Evolutionary conservation across 2,888 invertebrate genomes (phyloP).

Genomic region (Eubasilissa splendida): DNA sequence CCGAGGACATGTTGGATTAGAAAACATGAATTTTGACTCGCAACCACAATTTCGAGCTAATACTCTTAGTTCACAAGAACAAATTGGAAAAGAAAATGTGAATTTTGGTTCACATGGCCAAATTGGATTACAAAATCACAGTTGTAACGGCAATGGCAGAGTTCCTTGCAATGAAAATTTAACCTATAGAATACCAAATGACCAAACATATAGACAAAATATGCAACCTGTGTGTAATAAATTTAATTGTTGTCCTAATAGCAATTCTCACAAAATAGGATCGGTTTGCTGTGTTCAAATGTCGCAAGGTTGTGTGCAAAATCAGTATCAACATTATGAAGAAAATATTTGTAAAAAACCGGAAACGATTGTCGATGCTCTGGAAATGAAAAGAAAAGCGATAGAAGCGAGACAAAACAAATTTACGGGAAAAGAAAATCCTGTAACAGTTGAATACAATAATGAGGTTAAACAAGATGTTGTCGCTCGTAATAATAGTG

Average conservation of each 20-base stretch:
- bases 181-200: not conserved
- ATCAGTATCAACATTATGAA: not conserved
- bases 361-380: slow-evolving; percentile 19
- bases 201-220: not conserved
- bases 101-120: not conserved
- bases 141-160: too few relatives aligned
- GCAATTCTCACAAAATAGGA: not conserved
- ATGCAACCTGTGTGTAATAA: not conserved
- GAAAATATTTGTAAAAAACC: not conserved
- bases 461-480: not conserved
- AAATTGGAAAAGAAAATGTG: not conserved
- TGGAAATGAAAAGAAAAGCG: slow-evolving; percentile 44
- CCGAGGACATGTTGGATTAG: not conserved
- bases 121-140: too few relatives aligned
- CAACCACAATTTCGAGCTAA: not conserved
- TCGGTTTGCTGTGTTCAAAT: not conserved
- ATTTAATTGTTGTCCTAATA: not conserved
- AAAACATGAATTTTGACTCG: not conserved
- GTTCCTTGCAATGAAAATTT: too few relatives aligned
- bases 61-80: not conserved
- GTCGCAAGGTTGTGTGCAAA: not conserved
- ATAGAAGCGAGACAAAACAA: slow-evolving; percentile 36
- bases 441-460: not conserved
- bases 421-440: slow-evolving; percentile 1
- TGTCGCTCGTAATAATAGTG: not conserved